A percentile compares a stretch with the other conserved stretches of the same genome.
Evolutionary conservation across 2,888 invertebrate genomes (phyloP).

Genomic region (Drosophila anomalata): DNA sequence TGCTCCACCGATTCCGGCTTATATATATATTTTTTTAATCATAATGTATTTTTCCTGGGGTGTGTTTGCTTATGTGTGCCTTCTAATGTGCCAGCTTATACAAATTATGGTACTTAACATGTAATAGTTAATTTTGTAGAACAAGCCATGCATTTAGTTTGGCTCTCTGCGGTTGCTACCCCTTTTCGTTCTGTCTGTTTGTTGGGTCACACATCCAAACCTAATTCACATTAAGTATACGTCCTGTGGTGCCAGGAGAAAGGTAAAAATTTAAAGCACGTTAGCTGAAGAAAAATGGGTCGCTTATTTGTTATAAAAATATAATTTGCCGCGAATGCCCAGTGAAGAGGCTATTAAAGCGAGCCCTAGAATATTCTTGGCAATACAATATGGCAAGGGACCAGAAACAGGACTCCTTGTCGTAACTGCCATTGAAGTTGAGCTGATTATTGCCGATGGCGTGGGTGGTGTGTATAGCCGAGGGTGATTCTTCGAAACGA

Average conservation of each 20-base stretch:
- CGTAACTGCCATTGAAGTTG: conserved; percentile 25
- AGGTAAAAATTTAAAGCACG: conserved; percentile 11
- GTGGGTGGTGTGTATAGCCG: background rate
- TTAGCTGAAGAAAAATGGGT: background rate
- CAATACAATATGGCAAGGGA: conserved; percentile 20
- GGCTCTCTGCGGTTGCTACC: conserved; percentile 5
- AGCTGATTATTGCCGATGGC: conserved; percentile 40
- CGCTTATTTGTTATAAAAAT: background rate
- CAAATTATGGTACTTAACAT: conserved; percentile 73
- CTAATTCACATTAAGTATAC: conserved; percentile 48
- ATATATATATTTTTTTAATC: conserved; percentile 20
- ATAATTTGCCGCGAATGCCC: conserved; percentile 1
- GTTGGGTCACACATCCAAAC: conserved; percentile 20
- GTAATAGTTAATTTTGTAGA: conserved; percentile 71
- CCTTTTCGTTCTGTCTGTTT: background rate
- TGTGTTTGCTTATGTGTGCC: conserved; percentile 20
- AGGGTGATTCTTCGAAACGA: conserved; percentile 45
- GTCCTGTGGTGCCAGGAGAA: conserved; percentile 20
- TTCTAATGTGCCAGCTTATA: conserved; percentile 59
- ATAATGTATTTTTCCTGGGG: conserved; percentile 26
- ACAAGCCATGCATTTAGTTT: conserved; percentile 64
- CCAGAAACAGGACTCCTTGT: conserved; percentile 12
- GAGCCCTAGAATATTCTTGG: conserved; percentile 8
- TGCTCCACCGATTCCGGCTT: conserved; percentile 9
- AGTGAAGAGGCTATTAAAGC: conserved; percentile 19